These are phyloP conservation scores for Spondyliosoma cantharus DNA, from an alignment of 2,797 vertebrate genomes.

Conservation along the genomic window DNA sequence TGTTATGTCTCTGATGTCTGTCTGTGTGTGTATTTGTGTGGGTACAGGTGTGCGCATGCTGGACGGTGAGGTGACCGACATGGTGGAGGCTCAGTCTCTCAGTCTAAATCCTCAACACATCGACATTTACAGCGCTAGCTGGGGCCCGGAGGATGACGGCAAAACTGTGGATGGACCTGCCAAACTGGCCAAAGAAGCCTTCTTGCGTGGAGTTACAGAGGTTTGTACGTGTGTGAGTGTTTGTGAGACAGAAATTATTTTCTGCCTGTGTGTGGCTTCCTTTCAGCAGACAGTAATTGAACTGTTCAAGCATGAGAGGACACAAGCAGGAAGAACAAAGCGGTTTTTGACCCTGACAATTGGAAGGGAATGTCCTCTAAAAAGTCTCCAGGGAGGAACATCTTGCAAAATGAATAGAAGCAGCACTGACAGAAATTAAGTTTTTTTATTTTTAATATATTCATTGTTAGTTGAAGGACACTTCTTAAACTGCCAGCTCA, in stretches of 20 bases:
- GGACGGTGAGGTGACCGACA: slow-evolving; percentile 97
- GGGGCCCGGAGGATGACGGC: slow-evolving; percentile 98
- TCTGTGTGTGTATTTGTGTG: slow-evolving; percentile 8
- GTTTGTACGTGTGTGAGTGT: slow-evolving; percentile 70
- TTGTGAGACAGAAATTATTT: slow-evolving; percentile 63
- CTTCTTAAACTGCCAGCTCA: slow-evolving; percentile 23
- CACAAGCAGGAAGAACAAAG: slow-evolving; percentile 71
- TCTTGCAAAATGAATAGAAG: slow-evolving; percentile 51
- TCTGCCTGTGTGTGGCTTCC: slow-evolving; percentile 63
- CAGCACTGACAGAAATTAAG: slow-evolving; percentile 31
- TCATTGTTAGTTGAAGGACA: slow-evolving; percentile 27
- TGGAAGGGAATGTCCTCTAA: slow-evolving; percentile 68
- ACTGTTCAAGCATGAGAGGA: slow-evolving; percentile 75
- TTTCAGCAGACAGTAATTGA: slow-evolving; percentile 73
- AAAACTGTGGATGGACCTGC: slow-evolving; percentile 98
- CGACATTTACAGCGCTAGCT: slow-evolving; percentile 98
- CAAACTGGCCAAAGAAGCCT: slow-evolving; percentile 95
- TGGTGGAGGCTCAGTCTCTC: slow-evolving; percentile 96
- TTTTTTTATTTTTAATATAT: neutral
- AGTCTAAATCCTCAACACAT: slow-evolving; percentile 97
- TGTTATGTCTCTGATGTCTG: slow-evolving; percentile 7
- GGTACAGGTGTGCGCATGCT: slow-evolving; percentile 95
- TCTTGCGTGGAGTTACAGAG: slow-evolving; percentile 93
- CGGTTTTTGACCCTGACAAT: slow-evolving; percentile 65
- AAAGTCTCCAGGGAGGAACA: slow-evolving; percentile 55